Percentiles rank a stretch among this genome's conserved stretches.
These are phyloP conservation scores for Drosophila lacertosa DNA, from an alignment of 1,140 invertebrate genomes.

Conservation along the genomic window DNA sequence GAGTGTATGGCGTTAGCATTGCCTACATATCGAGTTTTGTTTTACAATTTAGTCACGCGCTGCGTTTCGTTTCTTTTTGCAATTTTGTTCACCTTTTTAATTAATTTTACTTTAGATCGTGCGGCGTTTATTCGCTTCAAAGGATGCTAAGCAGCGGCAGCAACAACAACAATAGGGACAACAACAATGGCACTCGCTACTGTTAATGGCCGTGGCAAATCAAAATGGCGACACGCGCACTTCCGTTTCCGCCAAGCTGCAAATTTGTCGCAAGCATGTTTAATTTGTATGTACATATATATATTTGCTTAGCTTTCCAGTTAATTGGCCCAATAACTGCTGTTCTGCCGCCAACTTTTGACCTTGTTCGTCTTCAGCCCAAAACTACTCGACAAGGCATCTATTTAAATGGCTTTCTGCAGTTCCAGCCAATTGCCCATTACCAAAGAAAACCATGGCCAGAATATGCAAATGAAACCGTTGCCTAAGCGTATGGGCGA, in stretches of 20 bases:
- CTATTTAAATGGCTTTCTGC: conserved; percentile 58
- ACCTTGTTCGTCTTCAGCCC: not conserved
- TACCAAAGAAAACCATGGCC: conserved; percentile 9
- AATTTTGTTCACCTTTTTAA: conserved; percentile 64
- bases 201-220: conserved; percentile 61
- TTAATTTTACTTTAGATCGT: conserved; percentile 63
- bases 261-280: conserved; percentile 70
- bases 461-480: conserved; percentile 34
- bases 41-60: conserved; percentile 66
- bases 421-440: conserved; percentile 40
- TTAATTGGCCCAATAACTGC: conserved; percentile 65
- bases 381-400: conserved; percentile 45
- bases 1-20: not conserved
- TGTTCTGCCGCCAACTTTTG: not conserved
- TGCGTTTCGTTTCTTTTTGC: conserved; percentile 57
- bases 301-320: conserved; percentile 55
- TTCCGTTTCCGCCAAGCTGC: conserved; percentile 59
- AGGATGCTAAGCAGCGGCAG: conserved; percentile 44
- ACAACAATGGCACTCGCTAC: conserved; percentile 18
- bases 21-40: conserved; percentile 1
- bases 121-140: conserved; percentile 58
- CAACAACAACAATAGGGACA: not conserved
- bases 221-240: conserved; percentile 72
- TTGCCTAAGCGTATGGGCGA: not conserved
- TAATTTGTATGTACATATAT: too few relatives aligned